Conservation (phyloP, 2,797 vertebrate genomes). For the Neoniphon sammara region DNA sequence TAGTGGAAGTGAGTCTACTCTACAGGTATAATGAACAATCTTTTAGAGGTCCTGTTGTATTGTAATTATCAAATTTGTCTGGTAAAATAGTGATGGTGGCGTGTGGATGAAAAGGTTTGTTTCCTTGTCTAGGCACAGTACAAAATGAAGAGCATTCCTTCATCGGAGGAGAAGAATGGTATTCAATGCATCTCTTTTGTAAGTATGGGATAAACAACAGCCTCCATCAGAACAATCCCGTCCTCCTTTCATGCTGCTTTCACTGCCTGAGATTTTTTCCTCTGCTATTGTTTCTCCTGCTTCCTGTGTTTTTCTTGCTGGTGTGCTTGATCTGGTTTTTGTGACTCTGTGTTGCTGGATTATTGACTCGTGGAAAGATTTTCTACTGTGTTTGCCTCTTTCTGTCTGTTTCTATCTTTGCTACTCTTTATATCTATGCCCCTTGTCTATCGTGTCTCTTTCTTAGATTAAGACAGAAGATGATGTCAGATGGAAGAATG, state of each 20-base stretch:
- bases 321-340: conserved; percentile 32
- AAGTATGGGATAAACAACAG: conserved; percentile 57
- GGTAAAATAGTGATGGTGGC: not conserved
- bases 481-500: conserved; percentile 13
- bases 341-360: not conserved
- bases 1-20: too few relatives aligned
- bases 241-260: conserved; percentile 17
- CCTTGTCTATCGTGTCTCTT: not conserved
- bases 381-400: not conserved
- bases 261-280: conserved; percentile 17
- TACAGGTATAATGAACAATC: too few relatives aligned
- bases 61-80: too few relatives aligned
- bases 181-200: conserved; percentile 56
- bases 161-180: conserved; percentile 10
- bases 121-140: conserved; percentile 20
- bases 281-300: conserved; percentile 36
- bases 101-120: too few relatives aligned
- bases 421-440: not conserved
- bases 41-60: too few relatives aligned
- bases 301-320: conserved; percentile 36
- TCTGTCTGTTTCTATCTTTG: not conserved
- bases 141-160: conserved; percentile 65
- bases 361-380: not conserved
- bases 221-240: not conserved
- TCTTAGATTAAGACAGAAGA: conserved; percentile 45